Percentiles rank a stretch among this genome's conserved stretches.
These are phyloP conservation scores for Papilio polytes DNA, from an alignment of 1,140 invertebrate genomes.

Conservation along the genomic window DNA sequence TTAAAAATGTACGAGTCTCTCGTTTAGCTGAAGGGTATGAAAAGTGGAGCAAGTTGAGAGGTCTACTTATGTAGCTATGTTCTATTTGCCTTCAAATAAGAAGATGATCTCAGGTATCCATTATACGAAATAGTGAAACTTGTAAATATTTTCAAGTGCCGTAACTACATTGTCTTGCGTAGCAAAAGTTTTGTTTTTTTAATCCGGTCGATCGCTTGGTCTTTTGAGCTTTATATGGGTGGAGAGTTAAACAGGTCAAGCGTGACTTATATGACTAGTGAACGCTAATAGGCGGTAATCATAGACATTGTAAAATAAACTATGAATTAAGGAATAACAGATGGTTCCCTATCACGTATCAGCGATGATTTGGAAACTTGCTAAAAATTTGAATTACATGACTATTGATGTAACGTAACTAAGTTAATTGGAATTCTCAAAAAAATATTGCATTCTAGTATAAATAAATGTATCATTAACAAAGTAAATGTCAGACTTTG, in stretches of 20 bases:
- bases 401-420: no score
- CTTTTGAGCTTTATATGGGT: conserved; percentile 4
- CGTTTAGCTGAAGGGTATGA: conserved; percentile 49
- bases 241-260: conserved; percentile 49
- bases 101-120: conserved; percentile 11
- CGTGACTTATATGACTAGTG: conserved; percentile 41
- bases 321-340: conserved; percentile 7
- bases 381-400: not conserved
- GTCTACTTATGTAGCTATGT: conserved; percentile 45
- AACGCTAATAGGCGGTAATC: conserved; percentile 7
- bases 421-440: no score
- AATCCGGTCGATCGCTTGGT: not conserved
- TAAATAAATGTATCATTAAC: no score
- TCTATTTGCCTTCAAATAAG: conserved; percentile 41
- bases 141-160: not conserved
- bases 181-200: conserved; percentile 5
- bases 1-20: conserved; percentile 59
- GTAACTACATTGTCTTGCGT: not conserved
- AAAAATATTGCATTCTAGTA: no score
- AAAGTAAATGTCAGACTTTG: no score
- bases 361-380: not conserved
- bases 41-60: conserved; percentile 57
- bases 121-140: not conserved
- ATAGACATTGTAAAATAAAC: not conserved
- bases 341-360: conserved; percentile 27